A percentile compares a stretch with the other conserved stretches of the same genome.
These are phyloP conservation scores for Salvelinus namaycush DNA, from an alignment of 2,113 vertebrate species.

Conservation along the genomic window DNA sequence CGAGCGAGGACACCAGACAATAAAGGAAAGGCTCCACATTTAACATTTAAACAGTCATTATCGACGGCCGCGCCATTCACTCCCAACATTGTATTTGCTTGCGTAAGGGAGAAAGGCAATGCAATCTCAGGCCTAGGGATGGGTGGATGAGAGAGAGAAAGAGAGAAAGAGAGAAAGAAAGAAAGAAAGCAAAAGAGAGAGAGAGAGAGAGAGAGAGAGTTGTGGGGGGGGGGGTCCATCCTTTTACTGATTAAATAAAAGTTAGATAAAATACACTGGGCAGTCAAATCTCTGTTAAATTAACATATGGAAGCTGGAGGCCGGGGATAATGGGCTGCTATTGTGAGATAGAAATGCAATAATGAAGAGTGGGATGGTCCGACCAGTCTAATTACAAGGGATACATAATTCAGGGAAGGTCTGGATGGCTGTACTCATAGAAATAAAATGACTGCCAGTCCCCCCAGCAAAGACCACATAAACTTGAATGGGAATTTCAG, in stretches of 20 bases:
- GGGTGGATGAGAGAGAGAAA: too few species aligned
- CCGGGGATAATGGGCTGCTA: too few species aligned
- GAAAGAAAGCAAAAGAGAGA: too few species aligned
- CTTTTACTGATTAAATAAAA: too few species aligned
- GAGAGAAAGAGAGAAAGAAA: too few species aligned
- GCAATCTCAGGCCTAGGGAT: slow-evolving; percentile 7
- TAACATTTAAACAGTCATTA: slow-evolving; percentile 26
- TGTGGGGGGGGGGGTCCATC: neutral
- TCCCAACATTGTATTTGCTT: slow-evolving; percentile 7
- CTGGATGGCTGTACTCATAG: neutral
- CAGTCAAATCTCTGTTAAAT: too few species aligned
- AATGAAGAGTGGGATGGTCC: neutral
- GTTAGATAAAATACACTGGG: too few species aligned
- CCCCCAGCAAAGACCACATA: too few species aligned
- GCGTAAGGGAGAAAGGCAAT: neutral
- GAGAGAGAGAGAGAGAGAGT: neutral
- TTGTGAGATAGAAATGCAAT: too few species aligned
- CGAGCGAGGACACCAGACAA: slow-evolving; percentile 10
- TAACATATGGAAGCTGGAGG: too few species aligned
- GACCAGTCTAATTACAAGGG: slow-evolving; percentile 16
- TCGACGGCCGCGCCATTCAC: neutral
- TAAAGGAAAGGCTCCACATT: slow-evolving; percentile 3
- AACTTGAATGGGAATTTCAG: too few species aligned
- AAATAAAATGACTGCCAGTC: too few species aligned
- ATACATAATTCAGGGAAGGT: slow-evolving; percentile 13